phyloP scores from a whole-genome alignment of 2,113 vertebrate species.

The Entomyzon cyanotis region DNA sequence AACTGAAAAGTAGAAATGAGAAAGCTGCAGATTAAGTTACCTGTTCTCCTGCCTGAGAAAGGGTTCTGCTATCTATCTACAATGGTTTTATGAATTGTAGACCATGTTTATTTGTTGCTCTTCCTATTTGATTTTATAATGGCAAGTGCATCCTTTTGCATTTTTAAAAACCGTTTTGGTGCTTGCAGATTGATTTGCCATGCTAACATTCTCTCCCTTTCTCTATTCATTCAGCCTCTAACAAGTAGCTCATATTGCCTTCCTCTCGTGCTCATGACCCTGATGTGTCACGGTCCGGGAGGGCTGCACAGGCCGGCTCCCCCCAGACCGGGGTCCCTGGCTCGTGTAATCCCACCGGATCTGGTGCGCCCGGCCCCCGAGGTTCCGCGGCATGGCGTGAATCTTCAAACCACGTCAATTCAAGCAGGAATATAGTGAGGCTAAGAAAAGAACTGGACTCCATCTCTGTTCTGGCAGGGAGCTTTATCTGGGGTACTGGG shows the following conservation, averaged over 20 bases:
- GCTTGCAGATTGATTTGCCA: background rate
- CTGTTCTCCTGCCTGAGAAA: background rate
- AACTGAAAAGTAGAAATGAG: background rate
- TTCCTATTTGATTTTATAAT: slow-evolving; percentile 13
- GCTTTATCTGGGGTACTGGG: no score
- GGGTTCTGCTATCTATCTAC: background rate
- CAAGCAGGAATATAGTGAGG: no score
- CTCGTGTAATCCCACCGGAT: no score
- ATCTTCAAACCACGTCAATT: no score
- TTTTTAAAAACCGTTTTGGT: slow-evolving; percentile 28
- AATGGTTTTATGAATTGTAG: background rate
- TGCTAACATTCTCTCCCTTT: background rate
- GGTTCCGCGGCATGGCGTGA: no score
- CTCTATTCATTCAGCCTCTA: background rate
- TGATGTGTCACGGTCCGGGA: no score
- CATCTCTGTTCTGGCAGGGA: no score
- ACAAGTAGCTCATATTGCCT: background rate
- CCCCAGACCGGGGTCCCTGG: no score
- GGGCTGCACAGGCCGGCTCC: no score
- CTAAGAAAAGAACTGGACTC: no score
- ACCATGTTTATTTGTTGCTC: background rate
- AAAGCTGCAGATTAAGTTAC: background rate
- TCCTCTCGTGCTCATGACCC: background rate
- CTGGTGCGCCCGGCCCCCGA: no score
- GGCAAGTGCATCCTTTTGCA: background rate